Percentiles rank a stretch among this genome's conserved stretches.
These are phyloP conservation scores for Scaptomyza caliginosa DNA, from an alignment of 2,888 invertebrate species.

Conservation along the genomic window DNA sequence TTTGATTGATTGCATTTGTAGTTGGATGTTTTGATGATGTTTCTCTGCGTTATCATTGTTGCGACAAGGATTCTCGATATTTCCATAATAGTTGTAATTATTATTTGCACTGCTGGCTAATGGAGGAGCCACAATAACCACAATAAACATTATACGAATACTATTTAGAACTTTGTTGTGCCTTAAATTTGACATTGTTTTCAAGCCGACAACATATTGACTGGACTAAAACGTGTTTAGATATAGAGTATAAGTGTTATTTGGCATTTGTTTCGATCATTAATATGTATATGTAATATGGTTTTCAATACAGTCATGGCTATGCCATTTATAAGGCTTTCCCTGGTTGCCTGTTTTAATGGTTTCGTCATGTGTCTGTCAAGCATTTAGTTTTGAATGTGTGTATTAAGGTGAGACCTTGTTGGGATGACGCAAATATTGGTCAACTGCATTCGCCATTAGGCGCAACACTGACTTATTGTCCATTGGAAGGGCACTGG, in stretches of 20 bases:
- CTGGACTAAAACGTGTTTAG: too few relatives aligned
- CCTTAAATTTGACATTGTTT: conserved; percentile 60
- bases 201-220: conserved; percentile 29
- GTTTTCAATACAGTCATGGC: too few relatives aligned
- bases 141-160: conserved; percentile 32
- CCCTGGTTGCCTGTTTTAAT: too few relatives aligned
- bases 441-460: conserved; percentile 11
- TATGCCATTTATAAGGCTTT: too few relatives aligned
- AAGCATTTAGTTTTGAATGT: background rate
- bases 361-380: conserved; percentile 5
- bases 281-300: too few relatives aligned
- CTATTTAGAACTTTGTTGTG: conserved; percentile 18
- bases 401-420: conserved; percentile 6
- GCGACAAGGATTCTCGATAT: background rate
- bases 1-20: background rate
- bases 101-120: background rate
- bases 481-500: conserved; percentile 50
- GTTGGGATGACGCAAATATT: conserved; percentile 37
- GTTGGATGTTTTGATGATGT: background rate
- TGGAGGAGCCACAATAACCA: conserved; percentile 15
- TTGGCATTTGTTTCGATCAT: too few relatives aligned
- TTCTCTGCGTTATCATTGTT: background rate
- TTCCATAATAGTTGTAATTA: conserved; percentile 1
- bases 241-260: too few relatives aligned
- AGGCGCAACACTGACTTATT: conserved; percentile 7